Base-by-base conservation (phyloP, 2,797 vertebrate species). In the Melanotaenia maccullochi region DNA sequence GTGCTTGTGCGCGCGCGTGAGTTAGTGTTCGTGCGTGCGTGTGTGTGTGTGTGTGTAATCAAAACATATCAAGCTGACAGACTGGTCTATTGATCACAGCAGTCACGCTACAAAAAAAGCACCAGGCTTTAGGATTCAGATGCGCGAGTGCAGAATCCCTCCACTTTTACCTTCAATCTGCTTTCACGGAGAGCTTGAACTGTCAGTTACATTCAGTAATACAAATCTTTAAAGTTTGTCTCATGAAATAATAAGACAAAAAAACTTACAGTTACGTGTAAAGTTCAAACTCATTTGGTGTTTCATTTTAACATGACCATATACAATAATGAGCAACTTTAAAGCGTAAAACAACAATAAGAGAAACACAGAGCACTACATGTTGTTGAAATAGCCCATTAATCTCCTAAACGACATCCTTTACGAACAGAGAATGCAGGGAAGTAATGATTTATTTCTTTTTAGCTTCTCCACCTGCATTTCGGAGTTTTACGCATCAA, bases 81-180 rank as follows among this genome's bases (percentile, higher is more conserved):
- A 73, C 70, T 32, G 57, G 42, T 67, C 52, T 42, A 88, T 89
- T 44, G 81, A 86, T 83, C 76, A 71, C 54, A 81, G 65, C 77
- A 65, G 77, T 67, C 67, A 44, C 62, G 73, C 54, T 38, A 42
- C 3, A 42, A 42, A 42, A 42, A 54, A 55, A 64, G 47, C 65
- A 60, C 42, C 74, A 52, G 12, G 25, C 51, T 60, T 42, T 36
- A 56, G 24, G 55, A 79, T 35, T 30, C 16, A 65, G 58, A 73
- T 9, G 13, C 54, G 60, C 33, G 47, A 44, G 40, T 22, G 58
- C n/a, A n/a, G 64, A 73, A 76, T 44, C 58, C 52, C 44, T 65
- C 67, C 24, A 67, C 61, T 20, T 63, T 68, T 71, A 38, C 65
- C 65, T 58, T 62, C 64, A 44, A 6, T 24, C 73, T 18, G 25